A percentile compares a stretch with the other conserved stretches of the same genome.
phyloP scores from a whole-genome alignment of 2,113 vertebrate species.

The Promerops cafer region DNA sequence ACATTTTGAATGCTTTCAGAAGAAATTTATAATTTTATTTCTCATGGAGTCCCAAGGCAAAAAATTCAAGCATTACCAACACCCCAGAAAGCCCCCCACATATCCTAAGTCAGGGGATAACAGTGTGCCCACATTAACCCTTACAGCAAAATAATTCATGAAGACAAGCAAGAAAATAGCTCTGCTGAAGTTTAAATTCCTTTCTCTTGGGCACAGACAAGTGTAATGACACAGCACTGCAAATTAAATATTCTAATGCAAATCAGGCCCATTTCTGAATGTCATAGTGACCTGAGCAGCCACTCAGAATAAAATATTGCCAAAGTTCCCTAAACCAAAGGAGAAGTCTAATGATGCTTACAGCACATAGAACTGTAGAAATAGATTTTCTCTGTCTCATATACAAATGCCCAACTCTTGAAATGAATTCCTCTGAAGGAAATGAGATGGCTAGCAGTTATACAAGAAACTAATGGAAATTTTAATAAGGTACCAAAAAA shows the following conservation, averaged over 20 bases:
- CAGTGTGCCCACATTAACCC: not conserved
- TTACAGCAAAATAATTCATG: not conserved
- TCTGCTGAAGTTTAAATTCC: not conserved
- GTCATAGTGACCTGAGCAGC: not conserved
- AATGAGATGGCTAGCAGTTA: not conserved
- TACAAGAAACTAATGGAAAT: not conserved
- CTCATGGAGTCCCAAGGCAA: not conserved
- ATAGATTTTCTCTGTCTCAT: not conserved
- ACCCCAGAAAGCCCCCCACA: not conserved
- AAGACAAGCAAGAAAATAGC: not conserved
- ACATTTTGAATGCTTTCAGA: not conserved
- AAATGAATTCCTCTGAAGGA: not conserved
- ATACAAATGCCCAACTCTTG: not conserved
- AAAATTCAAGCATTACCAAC: not conserved
- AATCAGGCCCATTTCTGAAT: not conserved
- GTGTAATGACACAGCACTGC: not conserved
- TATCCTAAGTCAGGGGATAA: not conserved
- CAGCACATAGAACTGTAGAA: not conserved
- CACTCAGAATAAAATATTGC: not conserved
- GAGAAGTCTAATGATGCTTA: not conserved
- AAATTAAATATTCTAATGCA: slow-evolving; percentile 37
- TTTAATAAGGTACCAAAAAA: not conserved
- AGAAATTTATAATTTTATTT: not conserved
- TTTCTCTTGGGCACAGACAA: not conserved
- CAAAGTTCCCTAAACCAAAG: not conserved